Conservation (phyloP, 2,888 invertebrate genomes). For the Ophion obscuratus region DNA sequence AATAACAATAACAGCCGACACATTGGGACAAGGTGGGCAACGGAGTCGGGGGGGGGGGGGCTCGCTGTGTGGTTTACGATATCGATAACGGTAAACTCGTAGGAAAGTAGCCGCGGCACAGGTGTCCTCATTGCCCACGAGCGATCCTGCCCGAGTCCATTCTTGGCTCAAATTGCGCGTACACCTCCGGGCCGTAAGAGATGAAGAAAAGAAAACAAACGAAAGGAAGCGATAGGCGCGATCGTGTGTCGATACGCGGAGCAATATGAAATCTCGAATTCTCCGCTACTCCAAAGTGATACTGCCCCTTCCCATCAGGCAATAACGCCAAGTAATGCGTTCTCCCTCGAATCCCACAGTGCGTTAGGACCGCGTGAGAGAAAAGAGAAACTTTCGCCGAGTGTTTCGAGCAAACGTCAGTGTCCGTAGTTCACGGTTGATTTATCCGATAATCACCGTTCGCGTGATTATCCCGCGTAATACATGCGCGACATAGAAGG, state of each 20-base stretch:
- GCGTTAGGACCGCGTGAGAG: slow-evolving; percentile 36
- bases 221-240: slow-evolving; percentile 29
- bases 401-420: slow-evolving; percentile 14
- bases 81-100: slow-evolving; percentile 71
- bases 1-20: slow-evolving; percentile 58
- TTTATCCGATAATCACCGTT: slow-evolving; percentile 21
- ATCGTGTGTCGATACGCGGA: slow-evolving; percentile 1
- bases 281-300: slow-evolving; percentile 40
- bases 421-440: background rate
- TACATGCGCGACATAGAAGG: background rate
- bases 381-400: slow-evolving; percentile 42
- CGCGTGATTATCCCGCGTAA: slow-evolving; percentile 13
- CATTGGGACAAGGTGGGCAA: slow-evolving; percentile 35
- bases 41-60: slow-evolving; percentile 41
- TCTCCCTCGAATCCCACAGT: slow-evolving; percentile 39
- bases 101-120: slow-evolving; percentile 69
- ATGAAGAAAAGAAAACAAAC: slow-evolving; percentile 35
- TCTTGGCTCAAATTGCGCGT: slow-evolving; percentile 40
- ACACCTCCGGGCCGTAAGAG: background rate
- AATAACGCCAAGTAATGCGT: slow-evolving; percentile 39
- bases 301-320: background rate
- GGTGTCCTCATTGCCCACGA: slow-evolving; percentile 68
- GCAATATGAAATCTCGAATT: slow-evolving; percentile 52
- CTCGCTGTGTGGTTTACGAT: slow-evolving; percentile 67
- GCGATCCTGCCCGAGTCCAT: slow-evolving; percentile 53